Base-by-base conservation (phyloP, 37 sponge, comb jelly and placozoan species). In the Mnemiopsis leidyi region DNA sequence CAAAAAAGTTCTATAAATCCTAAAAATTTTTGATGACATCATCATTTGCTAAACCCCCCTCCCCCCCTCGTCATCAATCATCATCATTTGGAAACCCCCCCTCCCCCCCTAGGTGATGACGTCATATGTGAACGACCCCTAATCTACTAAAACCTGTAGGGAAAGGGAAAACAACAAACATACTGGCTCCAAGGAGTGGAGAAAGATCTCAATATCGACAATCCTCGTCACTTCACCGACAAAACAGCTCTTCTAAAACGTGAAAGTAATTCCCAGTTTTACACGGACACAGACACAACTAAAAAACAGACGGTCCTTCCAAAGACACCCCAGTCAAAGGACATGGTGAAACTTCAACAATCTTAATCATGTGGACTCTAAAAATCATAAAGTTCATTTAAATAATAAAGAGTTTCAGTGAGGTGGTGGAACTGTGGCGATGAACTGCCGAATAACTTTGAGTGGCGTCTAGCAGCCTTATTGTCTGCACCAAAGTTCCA, bases 151-250 rank as follows among this genome's bases (percentile, higher is more conserved):
- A 48, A 18, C 13, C 13, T 37, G 1, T 61, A 85, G 90, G 90
- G 90, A 20, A 85, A 85, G 48, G 90, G 90, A 18, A 20, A 32
- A 23, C 38, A 36, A 2, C 90, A 38, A 37, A 85, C 90, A 3
- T 85, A 85, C 61, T 85, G 90, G 90, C 48, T 85, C 29, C 40
- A 85, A 39, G 90, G 90, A 39, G 90, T 85, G 0, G 90, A 85
- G 48, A 85, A 85, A n/a, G 35, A 85, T 33, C 40, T 85, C 26
- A 85, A 85, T 61, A 28, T 85, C 0, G 23, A 21, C 26, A 85
- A 85, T 61, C 90, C 90, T 37, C 90, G 90, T 3, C 40, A 38
- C 48, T 85, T 85, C 61, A 85, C 90, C 25, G 90, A 85, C 79
- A 48, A 13, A 13, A 48, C 61, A 18, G 61, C 61, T 48, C 61